Conservation (phyloP, 2,113 vertebrate genomes). For the Oryzias melastigma region DNA sequence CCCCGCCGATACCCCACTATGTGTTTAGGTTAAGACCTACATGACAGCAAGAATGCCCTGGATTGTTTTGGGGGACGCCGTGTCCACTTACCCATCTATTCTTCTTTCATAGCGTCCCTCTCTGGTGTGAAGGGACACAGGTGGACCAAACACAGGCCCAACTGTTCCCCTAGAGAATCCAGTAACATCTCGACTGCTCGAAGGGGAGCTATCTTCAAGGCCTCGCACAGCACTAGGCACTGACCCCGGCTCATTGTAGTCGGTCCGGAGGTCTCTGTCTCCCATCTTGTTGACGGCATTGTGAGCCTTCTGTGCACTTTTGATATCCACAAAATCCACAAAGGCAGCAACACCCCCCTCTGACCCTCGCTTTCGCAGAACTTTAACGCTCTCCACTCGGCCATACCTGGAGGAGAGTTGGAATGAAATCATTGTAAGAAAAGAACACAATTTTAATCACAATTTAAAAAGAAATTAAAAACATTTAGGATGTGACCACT, state of each 20-base stretch:
- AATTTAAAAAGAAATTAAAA: conserved; percentile 5
- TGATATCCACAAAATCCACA: conserved; percentile 99
- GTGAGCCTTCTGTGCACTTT: conserved; percentile 99
- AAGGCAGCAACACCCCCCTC: conserved; percentile 98
- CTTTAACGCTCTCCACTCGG: conserved; percentile 98
- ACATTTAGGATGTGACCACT: neutral
- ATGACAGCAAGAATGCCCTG: conserved; percentile 73
- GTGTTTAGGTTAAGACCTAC: conserved; percentile 69
- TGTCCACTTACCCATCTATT: conserved; percentile 86
- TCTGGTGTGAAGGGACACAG: conserved; percentile 97
- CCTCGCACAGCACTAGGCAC: conserved; percentile 96
- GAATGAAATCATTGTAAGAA: conserved; percentile 18
- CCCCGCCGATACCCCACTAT: conserved; percentile 65
- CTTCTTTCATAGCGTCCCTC: conserved; percentile 99
- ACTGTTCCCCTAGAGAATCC: conserved; percentile 98
- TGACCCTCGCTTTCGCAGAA: conserved; percentile 96
- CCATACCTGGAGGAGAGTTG: conserved; percentile 87
- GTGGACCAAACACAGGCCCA: conserved; percentile 94
- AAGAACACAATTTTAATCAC: conserved; percentile 45
- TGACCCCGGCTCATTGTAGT: conserved; percentile 99
- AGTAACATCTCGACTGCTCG: conserved; percentile 99
- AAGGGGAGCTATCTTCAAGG: conserved; percentile 97
- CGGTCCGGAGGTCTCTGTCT: conserved; percentile 98
- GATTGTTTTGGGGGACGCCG: conserved; percentile 74
- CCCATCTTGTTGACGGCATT: conserved; percentile 99